Evolutionary conservation across 2,888 invertebrate genomes (phyloP), one percentile per base, ranked within the genome.

Genomic region (Bugulina stolonifera): DNA sequence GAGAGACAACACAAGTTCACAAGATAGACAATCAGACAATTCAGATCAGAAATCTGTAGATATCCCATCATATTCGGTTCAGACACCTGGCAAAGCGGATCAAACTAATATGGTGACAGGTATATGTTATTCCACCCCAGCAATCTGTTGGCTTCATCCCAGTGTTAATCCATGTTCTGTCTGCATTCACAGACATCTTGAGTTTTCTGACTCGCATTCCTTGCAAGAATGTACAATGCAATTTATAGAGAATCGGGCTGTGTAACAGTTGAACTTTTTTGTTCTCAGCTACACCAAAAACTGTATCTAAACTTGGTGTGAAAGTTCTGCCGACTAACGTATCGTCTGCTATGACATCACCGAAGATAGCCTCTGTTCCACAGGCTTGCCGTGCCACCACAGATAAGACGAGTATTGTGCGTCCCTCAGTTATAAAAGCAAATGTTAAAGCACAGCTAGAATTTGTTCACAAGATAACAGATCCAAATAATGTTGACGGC

Each of bases 381-480:
- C 25, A 10, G 5, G 32, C 34, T 27, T 27, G 14, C 14, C 25
- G 32, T 10, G 25, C 64, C 32, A 10, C 64, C 32, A 34, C 14
- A 32, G 22, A 64, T 27, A 32, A 64, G 64, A 64, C 25, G 25
- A 22, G 64, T 32, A 32, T 64, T 34, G 34, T 64, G 10, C 64
- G 29, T 14, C 64, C 64, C 64, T 64, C 64, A 32, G 2, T 64
- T 5, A 27, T 64, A 22, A 64, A 64, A n/a, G 64, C 27, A 32
- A 5, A 27, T 14, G 64, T 64, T 10, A 64, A 64, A 32, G 64
- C 22, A 29, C 25, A 27, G 32, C 27, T 32, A 27, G 27, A 32
- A 32, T 64, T 64, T 27, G 3, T 64, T 5, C 10, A 34, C 5
- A 64, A 64, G 32, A 14, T 64, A 2, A 32, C 32, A 14, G 10